Evolutionary conservation across 1,140 invertebrate genomes (phyloP).

Genomic region (Daktulosphaira vitifoliae): DNA sequence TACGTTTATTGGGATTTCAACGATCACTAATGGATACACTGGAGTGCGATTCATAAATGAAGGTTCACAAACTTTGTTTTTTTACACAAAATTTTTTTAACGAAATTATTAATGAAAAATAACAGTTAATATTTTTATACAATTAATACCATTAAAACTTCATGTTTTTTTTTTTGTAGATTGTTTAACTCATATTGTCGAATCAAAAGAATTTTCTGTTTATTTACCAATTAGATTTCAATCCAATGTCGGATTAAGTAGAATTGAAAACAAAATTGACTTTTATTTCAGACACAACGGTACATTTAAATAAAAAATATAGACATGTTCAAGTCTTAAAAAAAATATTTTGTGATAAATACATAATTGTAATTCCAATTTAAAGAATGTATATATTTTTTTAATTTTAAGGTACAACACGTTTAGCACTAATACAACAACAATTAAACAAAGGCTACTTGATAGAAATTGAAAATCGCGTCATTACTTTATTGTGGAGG

Average conservation of each 20-base stretch:
- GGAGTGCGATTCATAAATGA: background rate
- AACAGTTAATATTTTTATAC: too few relatives aligned
- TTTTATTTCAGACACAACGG: background rate
- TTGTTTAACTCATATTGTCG: slow-evolving; percentile 4
- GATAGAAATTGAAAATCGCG: background rate
- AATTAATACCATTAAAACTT: too few relatives aligned
- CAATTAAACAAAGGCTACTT: background rate
- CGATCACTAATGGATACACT: background rate
- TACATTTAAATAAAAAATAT: too few relatives aligned
- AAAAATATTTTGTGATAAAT: too few relatives aligned
- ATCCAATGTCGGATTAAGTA: background rate
- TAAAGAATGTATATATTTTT: too few relatives aligned
- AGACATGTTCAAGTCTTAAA: too few relatives aligned
- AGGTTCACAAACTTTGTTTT: too few relatives aligned
- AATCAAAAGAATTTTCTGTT: background rate
- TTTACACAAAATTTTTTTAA: too few relatives aligned
- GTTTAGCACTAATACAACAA: background rate
- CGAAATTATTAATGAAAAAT: too few relatives aligned
- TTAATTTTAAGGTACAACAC: background rate
- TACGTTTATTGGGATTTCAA: slow-evolving; percentile 1
- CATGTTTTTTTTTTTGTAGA: too few relatives aligned
- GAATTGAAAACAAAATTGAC: background rate
- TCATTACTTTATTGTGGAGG: background rate
- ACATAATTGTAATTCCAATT: too few relatives aligned
- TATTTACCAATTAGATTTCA: slow-evolving; percentile 3